phyloP scores from a whole-genome alignment of 2,888 invertebrate genomes.

The Formica aserva region DNA sequence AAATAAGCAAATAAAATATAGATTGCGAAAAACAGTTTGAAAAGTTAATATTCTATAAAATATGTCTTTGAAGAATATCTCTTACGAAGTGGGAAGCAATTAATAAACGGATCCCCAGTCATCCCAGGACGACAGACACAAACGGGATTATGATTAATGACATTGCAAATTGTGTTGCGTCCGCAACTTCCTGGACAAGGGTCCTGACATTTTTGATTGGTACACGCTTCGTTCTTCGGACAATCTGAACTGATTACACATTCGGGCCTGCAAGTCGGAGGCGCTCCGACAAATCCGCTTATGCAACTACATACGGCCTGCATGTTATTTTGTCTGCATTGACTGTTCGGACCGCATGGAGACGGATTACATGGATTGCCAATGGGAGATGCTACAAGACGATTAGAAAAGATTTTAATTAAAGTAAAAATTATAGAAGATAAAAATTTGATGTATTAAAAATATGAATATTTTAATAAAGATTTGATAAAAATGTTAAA shows the following conservation, averaged over 20 bases:
- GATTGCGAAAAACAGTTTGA: not conserved
- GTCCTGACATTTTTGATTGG: conserved; percentile 93
- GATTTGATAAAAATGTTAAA: not conserved
- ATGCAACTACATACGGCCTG: conserved; percentile 91
- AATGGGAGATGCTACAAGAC: conserved; percentile 85
- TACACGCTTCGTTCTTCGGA: conserved; percentile 90
- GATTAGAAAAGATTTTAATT: conserved; percentile 54
- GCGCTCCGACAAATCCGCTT: conserved; percentile 90
- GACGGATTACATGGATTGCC: conserved; percentile 90
- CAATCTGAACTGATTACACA: conserved; percentile 92
- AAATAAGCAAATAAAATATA: conserved; percentile 85
- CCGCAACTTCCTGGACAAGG: conserved; percentile 95
- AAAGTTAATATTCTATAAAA: not conserved
- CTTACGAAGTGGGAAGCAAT: conserved; percentile 88
- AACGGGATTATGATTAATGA: conserved; percentile 93
- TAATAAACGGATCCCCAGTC: conserved; percentile 92
- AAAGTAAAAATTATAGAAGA: conserved; percentile 23
- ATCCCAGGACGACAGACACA: conserved; percentile 90
- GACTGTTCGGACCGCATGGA: conserved; percentile 93
- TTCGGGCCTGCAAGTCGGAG: conserved; percentile 93
- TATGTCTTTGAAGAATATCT: conserved; percentile 38
- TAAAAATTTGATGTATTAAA: not conserved
- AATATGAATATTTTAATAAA: not conserved
- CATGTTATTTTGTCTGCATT: conserved; percentile 91
- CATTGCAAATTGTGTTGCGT: conserved; percentile 90